Base-by-base conservation (phyloP, 2,888 invertebrate species). In the Endomychus coccineus region DNA sequence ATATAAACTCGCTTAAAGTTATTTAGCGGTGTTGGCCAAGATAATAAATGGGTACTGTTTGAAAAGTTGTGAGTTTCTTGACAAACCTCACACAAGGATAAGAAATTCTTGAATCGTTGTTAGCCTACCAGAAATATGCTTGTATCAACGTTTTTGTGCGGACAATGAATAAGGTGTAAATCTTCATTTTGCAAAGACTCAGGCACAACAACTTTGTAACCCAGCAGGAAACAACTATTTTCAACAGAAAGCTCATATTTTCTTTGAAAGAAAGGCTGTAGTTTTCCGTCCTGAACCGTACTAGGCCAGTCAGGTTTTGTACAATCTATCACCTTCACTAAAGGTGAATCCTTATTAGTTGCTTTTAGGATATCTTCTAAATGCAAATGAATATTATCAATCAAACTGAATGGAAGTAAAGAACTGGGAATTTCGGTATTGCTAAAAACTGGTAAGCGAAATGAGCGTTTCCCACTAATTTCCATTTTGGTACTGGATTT, bases 101-200 rank as follows among this genome's bases (percentile, higher is more conserved):
- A 44, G 41, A 39, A 35, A 44, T 19, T 40, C 39, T 37, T 50
- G 45, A 16, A 50, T 30, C 10, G 31, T 39, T 10, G 7, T 30
- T 34, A 16, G 46, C 45, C 46, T 47, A 47, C 48, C 48, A 51
- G 27, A 22, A 23, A 46, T 40, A 21, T 47, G 39, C 7, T 46
- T 49, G n/a, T 38, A 23, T 21, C n/a, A n/a, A n/a, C n/a, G n/a
- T n/a, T n/a, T n/a, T n/a, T n/a, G n/a, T n/a, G n/a, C n/a, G 45
- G 43, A 22, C 44, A 41, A 38, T 48, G 47, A 27, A 50, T 44
- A 2, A 48, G 27, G 11, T 40, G 16, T 24, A 46, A 28, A 34
- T 44, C 25, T 17, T 42, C 28, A n/a, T 27, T 14, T 15, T 29
- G 28, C 5, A 42, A 33, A 19, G 17, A n/a, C 5, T 38, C 6